Evolutionary conservation across 2,888 invertebrate species (phyloP), one percentile per base, ranked within the genome.

Genomic region (Oscheius onirici): DNA sequence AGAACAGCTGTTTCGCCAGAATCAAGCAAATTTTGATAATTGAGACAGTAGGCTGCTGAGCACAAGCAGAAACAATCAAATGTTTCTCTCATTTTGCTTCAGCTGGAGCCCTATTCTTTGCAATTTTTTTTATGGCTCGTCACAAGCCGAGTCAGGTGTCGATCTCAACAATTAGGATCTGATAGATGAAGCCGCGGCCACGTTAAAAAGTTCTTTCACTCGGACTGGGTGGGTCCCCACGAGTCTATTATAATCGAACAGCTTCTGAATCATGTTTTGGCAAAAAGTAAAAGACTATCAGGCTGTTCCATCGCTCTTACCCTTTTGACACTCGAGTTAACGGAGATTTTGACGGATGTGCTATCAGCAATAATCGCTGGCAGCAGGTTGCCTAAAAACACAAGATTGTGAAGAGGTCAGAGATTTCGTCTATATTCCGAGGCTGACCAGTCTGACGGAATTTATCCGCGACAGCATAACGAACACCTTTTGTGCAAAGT

Each of bases 101-200:
- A 55, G 55, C 17, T 52, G 17, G 0, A 5, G n/a, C 55, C 26
- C 55, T 26, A 24, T 55, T 26, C 26, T 34, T 43, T 58, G 41
- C 40, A 22, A 58, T 41, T 58, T 58, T 58, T 46, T 58, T 58
- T 58, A 58, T 40, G 58, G 52, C 52, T 3, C 58, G 41, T 58
- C 58, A 58, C 58, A 58, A 58, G 28, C n/a, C n/a, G 58, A 58
- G 58, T 58, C 58, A 58, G 58, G 40, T 58, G 58, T 40, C 22
- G 58, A 58, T 58, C 22, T 22, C 20, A 41, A 58, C 58, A 58
- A 58, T 58, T 58, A 58, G 58, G 58, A 58, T 58, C 58, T 58
- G 58, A 58, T 58, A 58, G 58, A 58, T 58, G 58, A 40, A 58
- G 43, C 58, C 15, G 40, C 40, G 17, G 41, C 41, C 17, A 11